A percentile compares a stretch with the other conserved stretches of the same genome.
Evolutionary conservation across 2,797 vertebrate species (phyloP).

Genomic region (Mallotus villosus): DNA sequence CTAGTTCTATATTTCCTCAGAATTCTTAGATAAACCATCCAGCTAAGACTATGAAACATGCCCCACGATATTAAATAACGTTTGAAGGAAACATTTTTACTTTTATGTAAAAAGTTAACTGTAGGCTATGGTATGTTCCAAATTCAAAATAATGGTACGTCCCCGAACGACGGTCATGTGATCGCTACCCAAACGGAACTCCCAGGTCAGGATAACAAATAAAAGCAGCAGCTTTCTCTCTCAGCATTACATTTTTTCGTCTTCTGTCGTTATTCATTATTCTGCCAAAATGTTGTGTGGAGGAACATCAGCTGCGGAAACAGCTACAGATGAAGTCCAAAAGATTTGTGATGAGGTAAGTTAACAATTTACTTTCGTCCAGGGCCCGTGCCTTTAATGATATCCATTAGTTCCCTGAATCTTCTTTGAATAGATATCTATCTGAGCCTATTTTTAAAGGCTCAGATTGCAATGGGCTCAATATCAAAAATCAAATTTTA

Average conservation of each 20-base stretch:
- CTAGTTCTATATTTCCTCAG: too few relatives aligned
- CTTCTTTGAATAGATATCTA: background rate
- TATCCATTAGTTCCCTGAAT: background rate
- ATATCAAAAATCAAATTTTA: too few relatives aligned
- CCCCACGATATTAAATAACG: too few relatives aligned
- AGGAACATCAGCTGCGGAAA: slow-evolving; percentile 35
- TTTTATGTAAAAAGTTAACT: too few relatives aligned
- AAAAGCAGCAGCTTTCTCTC: background rate
- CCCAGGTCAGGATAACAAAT: background rate
- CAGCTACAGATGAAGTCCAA: slow-evolving; percentile 74
- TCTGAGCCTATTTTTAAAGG: background rate
- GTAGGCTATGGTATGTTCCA: too few relatives aligned
- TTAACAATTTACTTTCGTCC: background rate
- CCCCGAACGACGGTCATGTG: slow-evolving; percentile 37
- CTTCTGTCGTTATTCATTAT: background rate
- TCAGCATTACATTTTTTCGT: background rate
- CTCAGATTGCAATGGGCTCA: background rate
- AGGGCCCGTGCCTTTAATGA: background rate
- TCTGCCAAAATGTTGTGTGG: slow-evolving; percentile 63
- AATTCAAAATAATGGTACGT: slow-evolving; percentile 42
- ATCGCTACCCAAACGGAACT: background rate
- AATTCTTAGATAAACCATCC: too few relatives aligned
- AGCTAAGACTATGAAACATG: too few relatives aligned
- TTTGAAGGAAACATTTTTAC: too few relatives aligned
- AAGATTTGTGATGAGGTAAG: slow-evolving; percentile 71